Conservation (phyloP, 2,113 vertebrate genomes). For the Nicator chloris region DNA sequence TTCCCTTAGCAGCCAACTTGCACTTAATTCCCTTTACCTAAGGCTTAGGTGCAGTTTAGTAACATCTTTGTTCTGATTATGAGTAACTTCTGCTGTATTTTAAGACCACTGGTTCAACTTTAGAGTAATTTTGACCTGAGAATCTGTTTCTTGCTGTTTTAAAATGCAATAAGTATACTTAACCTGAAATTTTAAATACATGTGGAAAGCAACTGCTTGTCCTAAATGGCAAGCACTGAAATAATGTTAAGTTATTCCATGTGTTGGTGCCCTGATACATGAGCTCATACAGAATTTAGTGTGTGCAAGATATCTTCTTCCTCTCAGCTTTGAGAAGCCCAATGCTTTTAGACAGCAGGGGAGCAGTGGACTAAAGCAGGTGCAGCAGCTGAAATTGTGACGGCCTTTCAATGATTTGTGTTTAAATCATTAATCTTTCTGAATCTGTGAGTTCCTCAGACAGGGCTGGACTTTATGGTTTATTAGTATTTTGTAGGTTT, state of each 20-base stretch:
- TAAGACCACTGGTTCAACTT: neutral
- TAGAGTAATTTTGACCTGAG: neutral
- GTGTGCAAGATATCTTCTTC: neutral
- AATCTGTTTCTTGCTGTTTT: neutral
- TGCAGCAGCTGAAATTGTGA: constrained; percentile 11
- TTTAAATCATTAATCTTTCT: neutral
- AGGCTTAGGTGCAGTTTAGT: neutral
- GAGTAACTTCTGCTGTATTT: neutral
- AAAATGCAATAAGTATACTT: neutral
- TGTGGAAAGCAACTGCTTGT: neutral
- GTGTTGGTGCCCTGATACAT: constrained; percentile 23
- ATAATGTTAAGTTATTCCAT: constrained; percentile 22
- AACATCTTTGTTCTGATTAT: neutral
- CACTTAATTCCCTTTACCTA: neutral
- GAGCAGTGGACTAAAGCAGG: constrained; percentile 19
- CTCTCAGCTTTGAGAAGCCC: neutral
- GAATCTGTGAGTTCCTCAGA: neutral
- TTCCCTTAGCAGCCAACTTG: neutral
- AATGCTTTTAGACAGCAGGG: neutral
- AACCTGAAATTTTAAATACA: neutral
- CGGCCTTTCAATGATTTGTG: neutral
- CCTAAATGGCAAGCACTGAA: neutral
- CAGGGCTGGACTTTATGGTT: neutral
- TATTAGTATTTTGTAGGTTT: neutral
- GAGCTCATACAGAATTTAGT: neutral